Evolutionary conservation across 2,797 vertebrate species (phyloP).

Genomic region (Prunella strophiata): DNA sequence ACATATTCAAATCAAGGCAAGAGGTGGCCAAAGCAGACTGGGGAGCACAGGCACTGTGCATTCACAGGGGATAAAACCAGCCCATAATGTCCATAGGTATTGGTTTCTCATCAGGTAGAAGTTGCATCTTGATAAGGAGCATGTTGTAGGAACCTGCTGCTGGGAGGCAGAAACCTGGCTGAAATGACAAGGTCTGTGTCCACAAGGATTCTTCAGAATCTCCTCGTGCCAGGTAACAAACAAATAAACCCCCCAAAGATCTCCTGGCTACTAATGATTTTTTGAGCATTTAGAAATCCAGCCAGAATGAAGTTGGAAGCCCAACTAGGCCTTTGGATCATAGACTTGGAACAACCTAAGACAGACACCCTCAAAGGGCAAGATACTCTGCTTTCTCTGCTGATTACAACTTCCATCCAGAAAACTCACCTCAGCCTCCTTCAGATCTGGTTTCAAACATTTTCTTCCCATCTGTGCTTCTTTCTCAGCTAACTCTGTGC

Average conservation of each 20-base stretch:
- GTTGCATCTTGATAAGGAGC: background rate
- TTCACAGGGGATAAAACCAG: background rate
- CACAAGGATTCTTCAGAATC: background rate
- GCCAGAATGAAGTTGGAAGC: background rate
- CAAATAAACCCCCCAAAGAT: background rate
- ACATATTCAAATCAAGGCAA: background rate
- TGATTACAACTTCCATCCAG: background rate
- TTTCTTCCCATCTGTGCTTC: background rate
- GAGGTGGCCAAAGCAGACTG: background rate
- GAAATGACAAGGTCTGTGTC: background rate
- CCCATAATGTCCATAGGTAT: background rate
- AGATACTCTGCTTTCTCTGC: background rate
- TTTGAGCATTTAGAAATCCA: background rate
- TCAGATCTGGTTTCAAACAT: background rate
- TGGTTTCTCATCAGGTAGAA: background rate
- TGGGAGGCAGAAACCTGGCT: background rate
- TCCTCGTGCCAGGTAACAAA: background rate
- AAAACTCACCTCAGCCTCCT: background rate
- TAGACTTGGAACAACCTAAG: background rate
- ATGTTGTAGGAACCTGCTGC: background rate
- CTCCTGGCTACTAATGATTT: background rate
- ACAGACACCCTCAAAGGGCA: background rate
- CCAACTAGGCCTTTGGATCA: background rate
- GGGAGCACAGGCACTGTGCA: background rate
- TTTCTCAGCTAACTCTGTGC: background rate